Conservation (phyloP, 2,797 vertebrate genomes). For the Chromis chromis region DNA sequence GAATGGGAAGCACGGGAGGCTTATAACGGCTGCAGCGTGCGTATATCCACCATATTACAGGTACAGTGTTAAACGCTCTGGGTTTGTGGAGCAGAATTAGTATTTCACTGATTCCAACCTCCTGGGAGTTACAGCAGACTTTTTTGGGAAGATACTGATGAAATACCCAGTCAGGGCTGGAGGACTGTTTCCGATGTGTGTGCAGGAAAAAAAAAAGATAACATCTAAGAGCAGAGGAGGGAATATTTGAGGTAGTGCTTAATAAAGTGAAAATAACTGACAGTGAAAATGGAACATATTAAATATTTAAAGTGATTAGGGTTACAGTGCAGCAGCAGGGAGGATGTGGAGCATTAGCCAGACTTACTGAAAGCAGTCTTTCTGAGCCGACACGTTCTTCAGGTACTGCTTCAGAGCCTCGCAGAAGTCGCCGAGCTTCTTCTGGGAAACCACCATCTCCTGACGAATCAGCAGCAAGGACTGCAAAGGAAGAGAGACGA, state of each 20-base stretch:
- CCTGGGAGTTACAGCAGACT: slow-evolving; percentile 7
- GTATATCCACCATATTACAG: slow-evolving; percentile 36
- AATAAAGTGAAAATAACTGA: slow-evolving; percentile 33
- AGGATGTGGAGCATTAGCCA: background rate
- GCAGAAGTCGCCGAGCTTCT: slow-evolving; percentile 93
- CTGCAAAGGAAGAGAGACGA: slow-evolving; percentile 71
- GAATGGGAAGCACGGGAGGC: slow-evolving; percentile 17
- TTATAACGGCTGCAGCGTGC: slow-evolving; percentile 13
- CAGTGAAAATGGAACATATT: slow-evolving; percentile 36
- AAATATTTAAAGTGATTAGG: slow-evolving; percentile 50
- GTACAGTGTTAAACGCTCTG: slow-evolving; percentile 10
- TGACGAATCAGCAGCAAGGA: slow-evolving; percentile 93
- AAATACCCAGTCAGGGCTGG: slow-evolving; percentile 7
- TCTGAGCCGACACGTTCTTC: slow-evolving; percentile 90
- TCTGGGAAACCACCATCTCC: slow-evolving; percentile 94
- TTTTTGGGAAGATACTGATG: slow-evolving; percentile 19
- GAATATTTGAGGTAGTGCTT: slow-evolving; percentile 6
- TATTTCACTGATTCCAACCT: slow-evolving; percentile 20
- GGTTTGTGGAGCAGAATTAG: background rate
- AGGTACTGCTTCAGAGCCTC: slow-evolving; percentile 95
- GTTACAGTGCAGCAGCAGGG: slow-evolving; percentile 13
- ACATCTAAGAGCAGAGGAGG: slow-evolving; percentile 11
- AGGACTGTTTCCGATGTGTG: background rate
- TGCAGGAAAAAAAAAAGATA: background rate
- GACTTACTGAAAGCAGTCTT: slow-evolving; percentile 96